A percentile compares a stretch with the other conserved stretches of the same genome.
These are phyloP conservation scores for Polypterus senegalus DNA, from an alignment of 2,113 vertebrate genomes.

Conservation along the genomic window DNA sequence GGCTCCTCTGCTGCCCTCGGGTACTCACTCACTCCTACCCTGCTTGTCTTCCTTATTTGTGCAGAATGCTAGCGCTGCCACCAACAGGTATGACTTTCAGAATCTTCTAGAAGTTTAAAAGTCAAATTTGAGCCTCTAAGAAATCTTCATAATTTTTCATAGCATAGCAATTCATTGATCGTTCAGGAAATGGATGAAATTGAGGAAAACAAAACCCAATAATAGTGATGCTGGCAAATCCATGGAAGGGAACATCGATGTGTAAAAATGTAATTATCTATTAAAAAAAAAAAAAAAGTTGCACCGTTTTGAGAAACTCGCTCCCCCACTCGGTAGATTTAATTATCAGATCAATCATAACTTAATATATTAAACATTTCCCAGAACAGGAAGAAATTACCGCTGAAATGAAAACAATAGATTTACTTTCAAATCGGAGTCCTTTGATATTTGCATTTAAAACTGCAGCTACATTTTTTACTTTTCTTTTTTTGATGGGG, in stretches of 20 bases:
- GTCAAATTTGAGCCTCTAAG: too few species aligned
- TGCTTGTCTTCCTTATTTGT: too few species aligned
- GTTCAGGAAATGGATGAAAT: conserved; percentile 64
- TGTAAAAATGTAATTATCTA: conserved; percentile 65
- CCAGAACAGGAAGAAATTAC: conserved; percentile 53
- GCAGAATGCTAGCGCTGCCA: too few species aligned
- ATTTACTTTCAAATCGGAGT: conserved; percentile 61
- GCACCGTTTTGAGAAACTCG: conserved; percentile 33
- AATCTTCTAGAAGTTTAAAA: too few species aligned
- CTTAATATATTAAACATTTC: conserved; percentile 35
- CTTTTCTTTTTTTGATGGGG: conserved; percentile 13
- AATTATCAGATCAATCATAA: conserved; percentile 74
- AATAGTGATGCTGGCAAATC: conserved; percentile 63
- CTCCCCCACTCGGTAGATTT: conserved; percentile 55
- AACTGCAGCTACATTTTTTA: too few species aligned
- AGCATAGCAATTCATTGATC: conserved; percentile 69
- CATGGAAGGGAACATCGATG: conserved; percentile 67
- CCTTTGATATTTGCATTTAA: conserved; percentile 46
- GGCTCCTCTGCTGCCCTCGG: too few species aligned
- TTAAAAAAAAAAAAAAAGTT: conserved; percentile 43
- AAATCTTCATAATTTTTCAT: conserved; percentile 26
- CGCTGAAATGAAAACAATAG: conserved; percentile 70
- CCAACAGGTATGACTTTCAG: too few species aligned
- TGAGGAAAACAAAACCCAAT: conserved; percentile 32
- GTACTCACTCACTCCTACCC: too few species aligned